phyloP scores from a whole-genome alignment of 2,113 vertebrate genomes.

The Damaliscus lunatus region DNA sequence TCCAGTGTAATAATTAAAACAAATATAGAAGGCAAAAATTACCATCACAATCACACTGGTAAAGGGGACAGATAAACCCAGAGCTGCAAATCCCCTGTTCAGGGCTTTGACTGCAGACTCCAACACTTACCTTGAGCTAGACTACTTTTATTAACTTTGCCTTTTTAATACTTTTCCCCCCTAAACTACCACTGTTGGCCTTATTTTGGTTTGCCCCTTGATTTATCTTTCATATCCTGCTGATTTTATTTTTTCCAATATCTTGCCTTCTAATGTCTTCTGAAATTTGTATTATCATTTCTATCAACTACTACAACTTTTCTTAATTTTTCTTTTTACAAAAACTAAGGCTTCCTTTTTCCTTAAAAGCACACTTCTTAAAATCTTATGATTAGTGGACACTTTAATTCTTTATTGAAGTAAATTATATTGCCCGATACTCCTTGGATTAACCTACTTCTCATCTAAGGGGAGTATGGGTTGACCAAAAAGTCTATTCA shows the following conservation, averaged over 20 bases:
- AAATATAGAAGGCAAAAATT: not conserved
- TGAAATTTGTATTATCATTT: not conserved
- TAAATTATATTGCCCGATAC: not conserved
- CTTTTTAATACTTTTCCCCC: not conserved
- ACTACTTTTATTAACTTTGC: not conserved
- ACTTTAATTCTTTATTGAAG: not conserved
- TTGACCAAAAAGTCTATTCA: not conserved
- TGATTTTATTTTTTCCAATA: slow-evolving; percentile 4
- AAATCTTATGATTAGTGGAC: not conserved
- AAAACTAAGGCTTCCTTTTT: not conserved
- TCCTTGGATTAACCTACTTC: not conserved
- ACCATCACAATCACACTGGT: not conserved
- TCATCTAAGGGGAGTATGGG: not conserved
- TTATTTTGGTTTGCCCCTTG: not conserved
- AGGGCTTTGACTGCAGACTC: not conserved
- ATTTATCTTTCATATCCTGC: not conserved
- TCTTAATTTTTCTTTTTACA: not conserved
- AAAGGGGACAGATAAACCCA: not conserved
- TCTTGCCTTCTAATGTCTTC: not conserved
- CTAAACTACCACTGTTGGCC: not conserved
- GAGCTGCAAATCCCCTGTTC: not conserved
- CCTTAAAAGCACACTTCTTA: not conserved
- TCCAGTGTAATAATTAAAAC: not conserved
- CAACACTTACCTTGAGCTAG: not conserved
- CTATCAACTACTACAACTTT: not conserved